Percentiles rank a stretch among this genome's conserved stretches.
These are phyloP conservation scores for Mus caroli DNA, from an alignment of 2,797 vertebrate genomes.

Conservation along the genomic window DNA sequence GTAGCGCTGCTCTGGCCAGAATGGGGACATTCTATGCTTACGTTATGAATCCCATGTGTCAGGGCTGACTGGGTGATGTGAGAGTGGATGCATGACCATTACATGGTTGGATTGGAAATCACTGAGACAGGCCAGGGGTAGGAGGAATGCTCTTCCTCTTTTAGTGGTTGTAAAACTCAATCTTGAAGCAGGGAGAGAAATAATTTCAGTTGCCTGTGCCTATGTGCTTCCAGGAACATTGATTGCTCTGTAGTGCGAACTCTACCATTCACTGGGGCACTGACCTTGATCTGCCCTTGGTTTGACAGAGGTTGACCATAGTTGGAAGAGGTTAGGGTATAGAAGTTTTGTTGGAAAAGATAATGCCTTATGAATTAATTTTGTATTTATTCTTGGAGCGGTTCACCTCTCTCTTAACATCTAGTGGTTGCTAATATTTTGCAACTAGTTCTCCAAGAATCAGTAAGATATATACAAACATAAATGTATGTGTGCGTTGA, in stretches of 20 bases:
- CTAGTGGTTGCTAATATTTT: constrained; percentile 40
- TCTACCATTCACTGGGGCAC: not conserved
- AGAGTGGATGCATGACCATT: not conserved
- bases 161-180: constrained; percentile 12
- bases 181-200: not conserved
- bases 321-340: not conserved
- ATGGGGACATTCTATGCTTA: not conserved
- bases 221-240: not conserved
- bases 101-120: not conserved
- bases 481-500: not conserved
- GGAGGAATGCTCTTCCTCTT: not conserved
- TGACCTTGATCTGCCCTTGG: constrained; percentile 14
- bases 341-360: constrained; percentile 34
- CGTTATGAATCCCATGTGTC: constrained; percentile 46
- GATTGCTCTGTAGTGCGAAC: not conserved
- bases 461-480: not conserved
- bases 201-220: constrained; percentile 44
- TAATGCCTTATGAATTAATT: constrained; percentile 39
- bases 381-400: not conserved
- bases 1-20: constrained; percentile 51
- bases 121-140: not conserved
- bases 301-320: not conserved
- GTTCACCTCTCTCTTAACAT: not conserved
- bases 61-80: constrained; percentile 20
- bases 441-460: not conserved